Evolutionary conservation across 64 coral and sea anemone genomes (phyloP).

Genomic region (Stylophora pistillata): DNA sequence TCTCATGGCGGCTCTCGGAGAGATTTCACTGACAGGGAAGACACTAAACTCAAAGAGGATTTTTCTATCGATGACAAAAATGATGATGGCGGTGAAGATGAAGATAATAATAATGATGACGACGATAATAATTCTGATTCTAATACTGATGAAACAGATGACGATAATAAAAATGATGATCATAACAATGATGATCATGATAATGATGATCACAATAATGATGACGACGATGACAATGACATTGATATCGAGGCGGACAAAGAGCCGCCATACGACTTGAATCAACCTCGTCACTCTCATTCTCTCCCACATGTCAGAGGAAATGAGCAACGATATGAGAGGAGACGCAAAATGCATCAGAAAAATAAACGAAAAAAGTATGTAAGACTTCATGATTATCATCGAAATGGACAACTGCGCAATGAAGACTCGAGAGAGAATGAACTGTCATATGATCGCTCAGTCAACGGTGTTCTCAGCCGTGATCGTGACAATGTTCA

Average conservation of each 20-base stretch:
- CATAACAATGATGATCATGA: background rate
- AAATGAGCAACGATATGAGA: background rate
- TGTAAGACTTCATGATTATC: background rate
- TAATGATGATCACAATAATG: background rate
- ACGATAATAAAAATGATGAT: background rate
- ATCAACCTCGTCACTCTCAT: background rate
- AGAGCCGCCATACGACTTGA: constrained; percentile 1
- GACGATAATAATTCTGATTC: background rate
- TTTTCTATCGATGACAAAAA: background rate
- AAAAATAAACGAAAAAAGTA: background rate
- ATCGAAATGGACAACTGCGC: background rate
- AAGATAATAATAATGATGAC: background rate
- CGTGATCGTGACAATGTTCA: background rate
- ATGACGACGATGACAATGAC: background rate
- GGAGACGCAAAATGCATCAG: background rate
- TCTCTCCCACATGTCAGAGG: background rate
- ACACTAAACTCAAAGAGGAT: too few species aligned
- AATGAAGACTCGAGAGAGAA: background rate
- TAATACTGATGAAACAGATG: background rate
- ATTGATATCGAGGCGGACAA: background rate
- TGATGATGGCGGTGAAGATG: background rate
- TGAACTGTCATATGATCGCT: background rate
- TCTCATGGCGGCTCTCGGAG: constrained; percentile 7
- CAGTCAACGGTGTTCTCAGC: background rate
- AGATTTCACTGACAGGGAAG: background rate